phyloP scores from a whole-genome alignment of 2,888 invertebrate genomes.

The Drosophila suboccidentalis region DNA sequence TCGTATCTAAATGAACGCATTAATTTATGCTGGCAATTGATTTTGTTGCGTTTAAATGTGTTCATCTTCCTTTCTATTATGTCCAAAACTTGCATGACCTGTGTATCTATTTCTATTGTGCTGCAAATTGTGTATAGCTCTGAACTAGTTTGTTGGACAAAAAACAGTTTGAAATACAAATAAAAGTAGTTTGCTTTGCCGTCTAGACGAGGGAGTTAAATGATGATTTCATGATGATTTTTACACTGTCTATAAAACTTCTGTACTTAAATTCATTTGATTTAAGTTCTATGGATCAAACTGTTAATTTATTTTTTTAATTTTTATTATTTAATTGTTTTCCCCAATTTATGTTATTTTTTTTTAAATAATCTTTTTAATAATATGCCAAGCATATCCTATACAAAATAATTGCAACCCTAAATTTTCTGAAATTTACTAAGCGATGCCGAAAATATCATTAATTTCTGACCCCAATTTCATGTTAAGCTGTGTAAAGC shows the following conservation, averaged over 20 bases:
- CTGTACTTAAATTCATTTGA: background rate
- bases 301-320: background rate
- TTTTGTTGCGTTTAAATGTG: constrained; percentile 47
- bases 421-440: too few species aligned
- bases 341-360: background rate
- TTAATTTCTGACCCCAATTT: background rate
- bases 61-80: constrained; percentile 69
- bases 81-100: constrained; percentile 68
- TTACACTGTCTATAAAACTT: too few species aligned
- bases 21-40: constrained; percentile 79
- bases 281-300: background rate
- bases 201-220: background rate
- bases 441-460: too few species aligned
- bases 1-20: constrained; percentile 79
- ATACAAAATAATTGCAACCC: too few species aligned
- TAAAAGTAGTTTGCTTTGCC: background rate
- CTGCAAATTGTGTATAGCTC: constrained; percentile 50
- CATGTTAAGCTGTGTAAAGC: constrained; percentile 42
- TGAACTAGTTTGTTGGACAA: constrained; percentile 69
- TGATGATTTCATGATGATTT: background rate
- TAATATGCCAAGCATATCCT: too few species aligned
- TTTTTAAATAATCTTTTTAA: background rate
- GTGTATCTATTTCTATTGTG: constrained; percentile 67
- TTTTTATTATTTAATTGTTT: background rate
- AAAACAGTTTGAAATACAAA: constrained; percentile 6